A percentile compares a stretch with the other conserved stretches of the same genome.
Conservation (phyloP, 1,140 invertebrate species). For the Drosophila sproati region DNA sequence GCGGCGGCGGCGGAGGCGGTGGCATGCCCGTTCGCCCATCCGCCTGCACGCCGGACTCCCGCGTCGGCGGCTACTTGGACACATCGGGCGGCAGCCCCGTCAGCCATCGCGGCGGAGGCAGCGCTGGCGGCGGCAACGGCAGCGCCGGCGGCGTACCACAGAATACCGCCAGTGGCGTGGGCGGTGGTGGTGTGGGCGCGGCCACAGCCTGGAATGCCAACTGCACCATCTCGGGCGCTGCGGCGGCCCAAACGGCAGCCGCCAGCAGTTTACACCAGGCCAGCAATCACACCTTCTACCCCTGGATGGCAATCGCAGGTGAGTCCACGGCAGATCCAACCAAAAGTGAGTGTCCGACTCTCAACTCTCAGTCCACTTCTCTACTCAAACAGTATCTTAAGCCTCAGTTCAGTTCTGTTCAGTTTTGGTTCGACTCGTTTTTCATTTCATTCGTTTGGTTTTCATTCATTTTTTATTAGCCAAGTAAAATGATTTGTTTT, state of each 20-base stretch:
- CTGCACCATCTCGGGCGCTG: constrained; percentile 85
- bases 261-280: constrained; percentile 94
- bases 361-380: constrained; percentile 37
- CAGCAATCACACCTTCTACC: constrained; percentile 97
- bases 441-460: neutral
- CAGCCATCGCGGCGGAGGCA: constrained; percentile 89
- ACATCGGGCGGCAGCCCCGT: constrained; percentile 90
- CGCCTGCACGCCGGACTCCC: constrained; percentile 93
- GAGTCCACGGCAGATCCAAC: constrained; percentile 85
- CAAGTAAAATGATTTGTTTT: constrained; percentile 11
- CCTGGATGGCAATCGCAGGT: constrained; percentile 99
- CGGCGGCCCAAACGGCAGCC: constrained; percentile 90
- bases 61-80: constrained; percentile 88
- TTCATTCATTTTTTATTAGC: neutral
- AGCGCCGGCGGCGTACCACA: constrained; percentile 88
- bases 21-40: constrained; percentile 90
- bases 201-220: constrained; percentile 85
- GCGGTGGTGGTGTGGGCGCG: constrained; percentile 86
- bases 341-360: constrained; percentile 74
- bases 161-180: constrained; percentile 86
- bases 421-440: constrained; percentile 9
- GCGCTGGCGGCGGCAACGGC: constrained; percentile 89
- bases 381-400: constrained; percentile 6
- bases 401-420: constrained; percentile 44
- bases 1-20: constrained; percentile 47